Percentiles rank a stretch among this genome's conserved stretches.
phyloP scores from a whole-genome alignment of 2,888 invertebrate species.

The Theristus sp. region DNA sequence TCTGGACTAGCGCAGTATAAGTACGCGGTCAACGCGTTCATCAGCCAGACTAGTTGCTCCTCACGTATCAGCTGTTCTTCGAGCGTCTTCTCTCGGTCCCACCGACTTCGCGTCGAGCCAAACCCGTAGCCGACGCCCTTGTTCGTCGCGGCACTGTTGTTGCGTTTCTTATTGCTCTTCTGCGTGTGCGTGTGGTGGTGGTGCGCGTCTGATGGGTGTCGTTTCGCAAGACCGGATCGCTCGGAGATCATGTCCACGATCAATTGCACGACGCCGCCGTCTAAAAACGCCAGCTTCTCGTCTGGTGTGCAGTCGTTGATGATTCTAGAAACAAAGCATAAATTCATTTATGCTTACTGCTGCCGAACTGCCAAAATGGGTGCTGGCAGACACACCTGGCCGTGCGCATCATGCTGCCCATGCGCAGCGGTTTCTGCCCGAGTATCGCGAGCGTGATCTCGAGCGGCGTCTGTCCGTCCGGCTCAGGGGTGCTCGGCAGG shows the following conservation, averaged over 20 bases:
- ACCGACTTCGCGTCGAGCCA: slow-evolving; percentile 23
- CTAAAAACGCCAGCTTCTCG: slow-evolving; percentile 15
- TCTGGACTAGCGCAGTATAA: slow-evolving; percentile 11
- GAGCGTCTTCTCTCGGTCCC: slow-evolving; percentile 23
- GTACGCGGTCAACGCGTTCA: slow-evolving; percentile 20
- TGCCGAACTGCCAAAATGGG: not conserved
- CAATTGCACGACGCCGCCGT: slow-evolving; percentile 13
- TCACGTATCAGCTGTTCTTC: slow-evolving; percentile 11
- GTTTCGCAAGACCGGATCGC: not conserved
- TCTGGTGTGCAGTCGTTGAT: slow-evolving; percentile 14
- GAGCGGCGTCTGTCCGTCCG: not conserved
- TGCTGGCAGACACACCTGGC: too few relatives aligned
- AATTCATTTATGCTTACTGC: not conserved
- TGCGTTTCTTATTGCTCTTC: not conserved
- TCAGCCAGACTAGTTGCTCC: slow-evolving; percentile 24
- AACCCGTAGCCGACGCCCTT: slow-evolving; percentile 23
- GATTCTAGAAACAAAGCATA: slow-evolving; percentile 10
- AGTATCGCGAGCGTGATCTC: not conserved
- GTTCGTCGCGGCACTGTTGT: not conserved
- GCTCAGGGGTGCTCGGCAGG: not conserved
- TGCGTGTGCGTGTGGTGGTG: not conserved
- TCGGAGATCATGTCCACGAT: slow-evolving; percentile 13
- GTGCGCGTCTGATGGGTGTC: slow-evolving; percentile 1
- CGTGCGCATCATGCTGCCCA: not conserved
- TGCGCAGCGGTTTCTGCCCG: not conserved